These are phyloP conservation scores for Muraenolepis orangiensis DNA, from an alignment of 2,797 vertebrate genomes.

Conservation along the genomic window DNA sequence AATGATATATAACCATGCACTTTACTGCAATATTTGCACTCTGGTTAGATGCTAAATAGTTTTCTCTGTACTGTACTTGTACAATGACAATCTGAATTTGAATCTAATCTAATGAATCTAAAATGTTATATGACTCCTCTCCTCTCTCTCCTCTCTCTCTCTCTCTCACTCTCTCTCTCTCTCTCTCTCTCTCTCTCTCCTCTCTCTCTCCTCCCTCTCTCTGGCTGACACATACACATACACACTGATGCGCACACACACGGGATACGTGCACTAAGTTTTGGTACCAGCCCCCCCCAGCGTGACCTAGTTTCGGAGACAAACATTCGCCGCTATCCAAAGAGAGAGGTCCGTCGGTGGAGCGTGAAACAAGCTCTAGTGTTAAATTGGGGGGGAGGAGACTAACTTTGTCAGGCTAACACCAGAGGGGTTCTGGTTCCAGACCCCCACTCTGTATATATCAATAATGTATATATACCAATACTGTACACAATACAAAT, in stretches of 20 bases:
- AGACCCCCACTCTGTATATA: too few relatives aligned
- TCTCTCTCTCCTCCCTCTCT: constrained; percentile 15
- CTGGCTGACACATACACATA: constrained; percentile 5
- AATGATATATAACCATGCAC: too few relatives aligned
- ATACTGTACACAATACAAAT: too few relatives aligned
- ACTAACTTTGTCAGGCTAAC: not conserved
- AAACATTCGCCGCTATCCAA: constrained; percentile 42
- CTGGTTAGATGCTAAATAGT: too few relatives aligned
- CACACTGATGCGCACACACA: constrained; percentile 15
- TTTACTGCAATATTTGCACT: too few relatives aligned
- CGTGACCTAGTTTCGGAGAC: constrained; percentile 56
- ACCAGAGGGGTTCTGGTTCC: too few relatives aligned
- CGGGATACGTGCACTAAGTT: not conserved
- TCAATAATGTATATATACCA: too few relatives aligned
- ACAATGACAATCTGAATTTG: too few relatives aligned
- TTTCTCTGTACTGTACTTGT: too few relatives aligned
- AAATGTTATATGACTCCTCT: too few relatives aligned
- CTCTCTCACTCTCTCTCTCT: constrained; percentile 21
- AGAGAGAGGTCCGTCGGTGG: constrained; percentile 25
- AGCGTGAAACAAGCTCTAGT: not conserved
- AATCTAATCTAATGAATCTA: too few relatives aligned
- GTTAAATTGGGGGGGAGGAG: not conserved
- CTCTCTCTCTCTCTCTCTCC: constrained; percentile 26
- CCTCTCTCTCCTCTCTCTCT: too few relatives aligned
- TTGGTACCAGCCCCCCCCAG: constrained; percentile 9